These are phyloP conservation scores for Pissodes strobi DNA, from an alignment of 1,140 invertebrate species.

Conservation along the genomic window DNA sequence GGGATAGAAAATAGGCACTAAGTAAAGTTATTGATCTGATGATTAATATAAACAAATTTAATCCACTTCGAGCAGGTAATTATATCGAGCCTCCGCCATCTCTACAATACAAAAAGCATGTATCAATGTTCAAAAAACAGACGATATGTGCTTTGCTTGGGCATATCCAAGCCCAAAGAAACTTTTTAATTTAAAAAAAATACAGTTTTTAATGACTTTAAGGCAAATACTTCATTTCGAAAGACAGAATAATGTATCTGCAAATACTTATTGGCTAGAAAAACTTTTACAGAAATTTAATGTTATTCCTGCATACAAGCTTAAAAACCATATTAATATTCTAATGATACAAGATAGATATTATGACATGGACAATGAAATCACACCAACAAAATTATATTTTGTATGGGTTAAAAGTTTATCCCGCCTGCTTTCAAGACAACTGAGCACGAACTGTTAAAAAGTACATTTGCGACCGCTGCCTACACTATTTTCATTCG, in stretches of 20 bases:
- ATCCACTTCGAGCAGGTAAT: slow-evolving; percentile 46
- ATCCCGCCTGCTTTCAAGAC: slow-evolving; percentile 40
- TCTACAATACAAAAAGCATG: slow-evolving; percentile 49
- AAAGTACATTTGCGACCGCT: slow-evolving; percentile 48
- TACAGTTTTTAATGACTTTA: slow-evolving; percentile 40
- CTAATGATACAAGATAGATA: slow-evolving; percentile 42
- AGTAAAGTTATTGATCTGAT: slow-evolving; percentile 15
- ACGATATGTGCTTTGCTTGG: slow-evolving; percentile 54
- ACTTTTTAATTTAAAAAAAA: slow-evolving; percentile 43
- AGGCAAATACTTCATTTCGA: slow-evolving; percentile 43
- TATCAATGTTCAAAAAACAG: slow-evolving; percentile 54
- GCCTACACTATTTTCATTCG: slow-evolving; percentile 42
- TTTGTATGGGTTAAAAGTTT: slow-evolving; percentile 49
- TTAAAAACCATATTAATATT: slow-evolving; percentile 43
- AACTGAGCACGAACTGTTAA: slow-evolving; percentile 39
- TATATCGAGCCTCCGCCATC: slow-evolving; percentile 47
- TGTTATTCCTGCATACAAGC: slow-evolving; percentile 33
- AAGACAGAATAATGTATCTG: slow-evolving; percentile 33
- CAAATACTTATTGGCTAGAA: slow-evolving; percentile 41
- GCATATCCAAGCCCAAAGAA: slow-evolving; percentile 38
- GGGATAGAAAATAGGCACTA: slow-evolving; percentile 25
- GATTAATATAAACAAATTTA: slow-evolving; percentile 41
- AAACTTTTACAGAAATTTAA: slow-evolving; percentile 19
- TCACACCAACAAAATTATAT: slow-evolving; percentile 31
- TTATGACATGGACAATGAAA: neutral